Percentiles rank a stretch among this genome's conserved stretches.
Evolutionary conservation across 2,888 invertebrate genomes (phyloP).

Genomic region (Lithophane semibrunnea): DNA sequence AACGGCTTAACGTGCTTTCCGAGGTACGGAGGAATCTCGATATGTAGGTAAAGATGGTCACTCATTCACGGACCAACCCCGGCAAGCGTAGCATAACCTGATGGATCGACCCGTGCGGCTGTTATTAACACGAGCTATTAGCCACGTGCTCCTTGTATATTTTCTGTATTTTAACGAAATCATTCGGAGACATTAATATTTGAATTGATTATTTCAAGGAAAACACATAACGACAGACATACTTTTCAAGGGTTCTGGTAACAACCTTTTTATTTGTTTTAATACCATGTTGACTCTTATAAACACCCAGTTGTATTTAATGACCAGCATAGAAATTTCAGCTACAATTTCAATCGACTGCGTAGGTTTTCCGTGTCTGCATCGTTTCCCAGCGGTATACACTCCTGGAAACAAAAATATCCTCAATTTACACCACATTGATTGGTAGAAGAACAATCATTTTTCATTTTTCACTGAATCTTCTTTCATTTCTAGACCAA

Average conservation of each 20-base stretch:
- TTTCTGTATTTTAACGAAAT: background rate
- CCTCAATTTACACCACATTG: background rate
- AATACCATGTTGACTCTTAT: background rate
- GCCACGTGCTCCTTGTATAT: background rate
- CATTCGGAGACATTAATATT: background rate
- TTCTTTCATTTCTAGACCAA: conserved; percentile 67
- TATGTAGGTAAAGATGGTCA: too few relatives aligned
- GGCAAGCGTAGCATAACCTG: too few relatives aligned
- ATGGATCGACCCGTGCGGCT: too few relatives aligned
- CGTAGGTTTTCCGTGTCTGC: background rate
- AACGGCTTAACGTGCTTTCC: too few relatives aligned
- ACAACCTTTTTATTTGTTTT: background rate
- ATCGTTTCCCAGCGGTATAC: too few relatives aligned
- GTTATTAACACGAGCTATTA: too few relatives aligned
- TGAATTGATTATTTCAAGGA: too few relatives aligned
- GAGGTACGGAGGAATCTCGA: too few relatives aligned
- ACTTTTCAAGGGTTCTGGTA: background rate
- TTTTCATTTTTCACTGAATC: background rate
- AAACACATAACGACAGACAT: background rate
- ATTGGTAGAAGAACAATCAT: background rate
- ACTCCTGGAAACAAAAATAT: too few relatives aligned
- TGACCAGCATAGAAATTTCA: background rate
- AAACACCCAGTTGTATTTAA: background rate
- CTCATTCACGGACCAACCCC: too few relatives aligned
- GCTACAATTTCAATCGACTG: background rate